Evolutionary conservation across 2,797 vertebrate species (phyloP), one percentile per base, ranked within the genome.

Genomic region (Coregonus sp.): DNA sequence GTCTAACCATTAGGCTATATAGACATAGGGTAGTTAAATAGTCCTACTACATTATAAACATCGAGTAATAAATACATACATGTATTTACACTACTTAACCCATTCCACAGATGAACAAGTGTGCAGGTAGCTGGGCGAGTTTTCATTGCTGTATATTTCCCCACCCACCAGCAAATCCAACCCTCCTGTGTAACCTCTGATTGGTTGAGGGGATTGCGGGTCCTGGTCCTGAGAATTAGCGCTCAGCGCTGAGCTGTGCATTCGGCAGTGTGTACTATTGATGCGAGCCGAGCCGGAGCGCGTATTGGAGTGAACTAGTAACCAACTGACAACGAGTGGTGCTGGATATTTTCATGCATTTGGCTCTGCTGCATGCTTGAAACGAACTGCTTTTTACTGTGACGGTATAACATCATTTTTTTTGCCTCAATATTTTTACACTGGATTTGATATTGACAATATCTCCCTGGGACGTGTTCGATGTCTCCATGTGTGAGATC

Each of bases 201-300:
- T 98, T 96, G 97, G 97, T 91, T 94, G 93, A 87, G 85, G 92
- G 94, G 93, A 94, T 93, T 95, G 93, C 93, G 63, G 92, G 95
- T 94, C 94, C 40, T 47, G 40, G 40, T 47, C 40, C 89, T 90
- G 93, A 94, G 92, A 94, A 88, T 72, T 92, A 95, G 93, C 92
- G 91, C 91, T 86, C 83, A 80, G 81, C 91, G 91, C 87, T 77
- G 90, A 94, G 92, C 94, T 91, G 94, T 86, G 86, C 88, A 85
- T 90, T 91, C 93, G 91, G 92, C 95, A 97, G 95, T 95, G 94
- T 94, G 94, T 94, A 93, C 94, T 95, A 91, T 94, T 81, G 93
- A 90, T 91, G 95, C 90, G 89, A 90, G 91, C 90, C 84, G 92
- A 63, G 59, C n/a, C 20, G 59, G 59, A 91, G 89, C 90, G 93